Evolutionary conservation across 2,113 vertebrate genomes (phyloP).

Genomic region (Trogon melanurus): DNA sequence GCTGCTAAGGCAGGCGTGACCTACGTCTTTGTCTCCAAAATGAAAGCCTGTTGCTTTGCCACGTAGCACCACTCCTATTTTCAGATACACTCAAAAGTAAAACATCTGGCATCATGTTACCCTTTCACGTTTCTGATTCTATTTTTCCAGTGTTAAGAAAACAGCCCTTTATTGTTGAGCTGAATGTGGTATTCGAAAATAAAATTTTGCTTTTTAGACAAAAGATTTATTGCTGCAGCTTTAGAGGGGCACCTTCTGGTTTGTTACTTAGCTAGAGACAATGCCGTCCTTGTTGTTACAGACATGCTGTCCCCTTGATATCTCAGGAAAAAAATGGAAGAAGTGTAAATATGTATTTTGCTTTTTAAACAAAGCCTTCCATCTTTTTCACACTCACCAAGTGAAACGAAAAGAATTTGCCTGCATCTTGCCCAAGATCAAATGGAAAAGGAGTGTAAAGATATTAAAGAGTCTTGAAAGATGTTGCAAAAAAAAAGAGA

Average conservation of each 20-base stretch:
- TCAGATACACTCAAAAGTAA: background rate
- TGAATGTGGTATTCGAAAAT: background rate
- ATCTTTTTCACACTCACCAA: background rate
- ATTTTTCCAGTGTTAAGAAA: background rate
- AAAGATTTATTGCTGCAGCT: background rate
- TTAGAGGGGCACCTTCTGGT: background rate
- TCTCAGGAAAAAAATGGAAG: background rate
- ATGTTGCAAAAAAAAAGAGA: background rate
- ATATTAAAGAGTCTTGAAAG: background rate
- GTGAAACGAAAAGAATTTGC: background rate
- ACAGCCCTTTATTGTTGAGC: background rate
- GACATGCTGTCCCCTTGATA: background rate
- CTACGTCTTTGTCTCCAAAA: background rate
- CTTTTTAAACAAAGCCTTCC: background rate
- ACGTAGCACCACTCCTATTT: background rate
- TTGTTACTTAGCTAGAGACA: background rate
- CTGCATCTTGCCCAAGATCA: background rate
- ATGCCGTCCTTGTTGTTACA: slow-evolving; percentile 3
- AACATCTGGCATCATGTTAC: background rate
- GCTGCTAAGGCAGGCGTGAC: background rate
- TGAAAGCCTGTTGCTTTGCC: background rate
- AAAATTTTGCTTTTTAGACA: background rate
- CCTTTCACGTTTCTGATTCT: background rate
- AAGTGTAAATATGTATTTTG: background rate
- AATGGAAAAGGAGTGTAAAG: background rate